Evolutionary conservation across 2,888 invertebrate species (phyloP).

Genomic region (Creontiades dilutus): DNA sequence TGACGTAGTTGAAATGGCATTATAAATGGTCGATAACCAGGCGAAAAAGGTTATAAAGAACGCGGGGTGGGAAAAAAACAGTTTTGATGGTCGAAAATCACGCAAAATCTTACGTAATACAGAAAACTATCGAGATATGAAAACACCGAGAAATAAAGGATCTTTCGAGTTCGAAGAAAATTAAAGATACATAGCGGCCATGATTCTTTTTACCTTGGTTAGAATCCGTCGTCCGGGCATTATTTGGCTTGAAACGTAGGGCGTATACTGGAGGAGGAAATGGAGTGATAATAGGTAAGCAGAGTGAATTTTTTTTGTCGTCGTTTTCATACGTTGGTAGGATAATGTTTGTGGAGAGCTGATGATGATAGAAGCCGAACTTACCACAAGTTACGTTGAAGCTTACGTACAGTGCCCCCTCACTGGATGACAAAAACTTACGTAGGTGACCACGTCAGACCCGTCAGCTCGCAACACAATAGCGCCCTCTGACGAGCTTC

Average conservation of each 20-base stretch:
- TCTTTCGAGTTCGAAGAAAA: constrained; percentile 22
- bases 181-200: constrained; percentile 63
- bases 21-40: constrained; percentile 68
- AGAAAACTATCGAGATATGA: background rate
- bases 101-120: background rate
- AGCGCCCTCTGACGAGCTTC: constrained; percentile 37
- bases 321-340: constrained; percentile 3
- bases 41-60: constrained; percentile 45
- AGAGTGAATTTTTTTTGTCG: constrained; percentile 6
- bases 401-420: constrained; percentile 68
- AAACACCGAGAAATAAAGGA: background rate
- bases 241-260: constrained; percentile 49
- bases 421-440: constrained; percentile 70
- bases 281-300: background rate
- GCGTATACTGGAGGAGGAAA: constrained; percentile 13
- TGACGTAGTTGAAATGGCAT: constrained; percentile 55
- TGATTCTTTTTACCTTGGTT: constrained; percentile 70
- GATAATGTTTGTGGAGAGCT: constrained; percentile 33
- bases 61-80: constrained; percentile 1
- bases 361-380: constrained; percentile 65
- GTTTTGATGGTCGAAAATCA: constrained; percentile 14
- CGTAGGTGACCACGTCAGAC: constrained; percentile 71
- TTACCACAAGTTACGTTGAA: constrained; percentile 73
- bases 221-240: constrained; percentile 64
- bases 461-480: background rate